Base-by-base conservation (phyloP, 2,888 invertebrate species). In the Stegana nigrithorax region DNA sequence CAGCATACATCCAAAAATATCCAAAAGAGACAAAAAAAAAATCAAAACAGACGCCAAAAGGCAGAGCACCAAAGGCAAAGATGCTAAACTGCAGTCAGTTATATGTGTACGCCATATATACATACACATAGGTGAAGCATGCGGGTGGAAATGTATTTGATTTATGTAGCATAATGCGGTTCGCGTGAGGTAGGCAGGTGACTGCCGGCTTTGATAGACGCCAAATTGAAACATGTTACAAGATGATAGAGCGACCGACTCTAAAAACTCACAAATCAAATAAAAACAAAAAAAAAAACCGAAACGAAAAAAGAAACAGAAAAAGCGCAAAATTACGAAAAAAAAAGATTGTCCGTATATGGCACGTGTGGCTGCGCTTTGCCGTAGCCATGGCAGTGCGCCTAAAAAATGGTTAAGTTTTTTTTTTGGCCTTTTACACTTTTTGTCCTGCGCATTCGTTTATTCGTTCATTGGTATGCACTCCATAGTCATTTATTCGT, bases 161-260 rank as follows among this genome's bases (percentile, higher is more conserved):
- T n/a, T n/a, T n/a, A n/a, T n/a, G n/a, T n/a, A n/a, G n/a, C n/a
- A n/a, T n/a, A n/a, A n/a, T n/a, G n/a, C n/a, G n/a, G n/a, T n/a
- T n/a, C n/a, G n/a, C n/a, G n/a, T n/a, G n/a, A 39, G 39, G 39
- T 39, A 39, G 39, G 10, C 29, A 29, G 29, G 17, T 17, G 39
- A 39, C 39, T 39, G 39, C 39, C 12, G 17, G 55, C 55, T 76
- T 73, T 78, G 75, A 74, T 76, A 76, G 71, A 74, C 75, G 72
- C 71, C 67, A 72, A 71, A 75, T 75, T 73, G 79, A 73, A 67
- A 72, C 75, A 77, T 71, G 73, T 77, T 68, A 75, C 72, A 75
- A 77, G 76, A 75, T 75, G 77, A 73, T 73, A 73, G 65, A 75
- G 67, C 70, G 47, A 23, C 7, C 44, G 17, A n/a, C 4, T 47